Evolutionary conservation across 2,113 vertebrate species (phyloP).

Genomic region (Archocentrus centrarchus): DNA sequence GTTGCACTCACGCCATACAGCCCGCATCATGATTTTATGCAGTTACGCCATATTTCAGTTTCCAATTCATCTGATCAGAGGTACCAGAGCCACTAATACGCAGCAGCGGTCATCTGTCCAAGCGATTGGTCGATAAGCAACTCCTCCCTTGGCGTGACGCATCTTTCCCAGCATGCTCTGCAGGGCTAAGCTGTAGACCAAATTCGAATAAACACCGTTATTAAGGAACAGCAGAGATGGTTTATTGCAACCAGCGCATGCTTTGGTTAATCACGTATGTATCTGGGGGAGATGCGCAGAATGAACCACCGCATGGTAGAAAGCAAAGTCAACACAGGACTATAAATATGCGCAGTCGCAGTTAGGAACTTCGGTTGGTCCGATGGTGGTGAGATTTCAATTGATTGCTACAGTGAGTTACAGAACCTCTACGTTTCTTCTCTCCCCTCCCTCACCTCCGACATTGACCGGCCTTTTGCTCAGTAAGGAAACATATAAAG

Average conservation of each 20-base stretch:
- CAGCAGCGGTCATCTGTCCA: neutral
- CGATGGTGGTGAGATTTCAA: conserved; percentile 72
- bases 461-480: conserved; percentile 60
- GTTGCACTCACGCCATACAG: neutral
- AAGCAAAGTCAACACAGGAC: accelerated
- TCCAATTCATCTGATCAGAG: neutral
- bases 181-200: accelerated
- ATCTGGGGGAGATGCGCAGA: neutral
- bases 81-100: neutral
- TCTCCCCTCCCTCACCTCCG: conserved; percentile 71
- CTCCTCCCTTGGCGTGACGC: neutral
- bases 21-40: no score
- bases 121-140: neutral
- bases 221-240: neutral
- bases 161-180: conserved; percentile 42
- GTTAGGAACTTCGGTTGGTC: conserved; percentile 29
- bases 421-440: conserved; percentile 75
- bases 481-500: no score
- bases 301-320: neutral
- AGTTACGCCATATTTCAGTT: neutral
- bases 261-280: neutral
- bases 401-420: conserved; percentile 78
- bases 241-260: neutral
- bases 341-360: neutral
- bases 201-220: neutral